A percentile compares a stretch with the other conserved stretches of the same genome.
Conservation (phyloP, 2,888 invertebrate genomes). For the Calliphora vomitoria region DNA sequence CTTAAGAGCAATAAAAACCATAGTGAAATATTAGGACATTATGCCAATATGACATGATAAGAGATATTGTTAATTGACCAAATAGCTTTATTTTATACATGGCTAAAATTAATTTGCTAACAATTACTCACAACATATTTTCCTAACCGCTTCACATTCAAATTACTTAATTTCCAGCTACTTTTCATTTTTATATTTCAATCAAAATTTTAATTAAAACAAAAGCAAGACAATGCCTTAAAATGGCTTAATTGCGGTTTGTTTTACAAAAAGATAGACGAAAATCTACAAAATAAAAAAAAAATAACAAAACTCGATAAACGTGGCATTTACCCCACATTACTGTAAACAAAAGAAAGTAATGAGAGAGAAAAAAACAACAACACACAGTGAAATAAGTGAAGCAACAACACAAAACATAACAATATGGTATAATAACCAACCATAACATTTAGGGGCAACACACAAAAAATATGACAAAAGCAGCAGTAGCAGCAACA, state of each 20-base stretch:
- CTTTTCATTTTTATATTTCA: neutral
- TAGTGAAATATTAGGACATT: too few relatives aligned
- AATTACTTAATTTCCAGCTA: neutral
- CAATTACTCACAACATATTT: neutral
- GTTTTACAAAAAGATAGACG: neutral
- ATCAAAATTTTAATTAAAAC: slow-evolving; percentile 28
- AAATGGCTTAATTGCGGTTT: slow-evolving; percentile 32
- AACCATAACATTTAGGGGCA: slow-evolving; percentile 21
- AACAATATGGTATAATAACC: slow-evolving; percentile 43
- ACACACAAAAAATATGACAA: neutral
- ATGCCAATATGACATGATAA: too few relatives aligned
- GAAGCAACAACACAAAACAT: neutral
- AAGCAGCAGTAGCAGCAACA: neutral
- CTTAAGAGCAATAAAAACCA: too few relatives aligned
- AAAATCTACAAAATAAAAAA: neutral
- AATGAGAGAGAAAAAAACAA: neutral
- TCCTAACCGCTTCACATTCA: neutral
- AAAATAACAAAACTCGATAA: slow-evolving; percentile 5
- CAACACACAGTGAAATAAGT: neutral
- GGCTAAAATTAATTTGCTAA: too few relatives aligned
- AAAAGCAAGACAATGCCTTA: slow-evolving; percentile 25
- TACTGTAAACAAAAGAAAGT: neutral
- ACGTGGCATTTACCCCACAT: slow-evolving; percentile 15
- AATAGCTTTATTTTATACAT: too few relatives aligned
- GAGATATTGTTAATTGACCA: too few relatives aligned